Percentiles rank a stretch among this genome's conserved stretches.
Evolutionary conservation across 2,113 vertebrate species (phyloP).

Genomic region (Agapornis roseicollis): DNA sequence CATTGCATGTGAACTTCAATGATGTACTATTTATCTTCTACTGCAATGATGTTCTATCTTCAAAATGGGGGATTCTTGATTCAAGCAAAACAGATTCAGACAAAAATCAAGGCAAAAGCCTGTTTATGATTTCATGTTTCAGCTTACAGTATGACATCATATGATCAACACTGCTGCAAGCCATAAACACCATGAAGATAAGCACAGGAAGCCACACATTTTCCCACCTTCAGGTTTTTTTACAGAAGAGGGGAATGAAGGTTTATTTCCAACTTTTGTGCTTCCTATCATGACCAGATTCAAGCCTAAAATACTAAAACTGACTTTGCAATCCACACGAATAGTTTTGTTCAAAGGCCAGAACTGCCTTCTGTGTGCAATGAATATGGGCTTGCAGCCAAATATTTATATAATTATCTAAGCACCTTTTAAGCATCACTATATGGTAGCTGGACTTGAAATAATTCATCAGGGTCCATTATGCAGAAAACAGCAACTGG

Average conservation of each 20-base stretch:
- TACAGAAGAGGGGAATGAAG: neutral
- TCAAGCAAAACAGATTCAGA: neutral
- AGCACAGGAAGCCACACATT: neutral
- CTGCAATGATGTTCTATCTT: neutral
- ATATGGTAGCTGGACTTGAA: neutral
- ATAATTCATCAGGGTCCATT: neutral
- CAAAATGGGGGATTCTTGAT: neutral
- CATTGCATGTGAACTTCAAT: neutral
- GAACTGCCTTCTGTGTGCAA: neutral
- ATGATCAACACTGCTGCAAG: neutral
- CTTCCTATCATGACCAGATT: neutral
- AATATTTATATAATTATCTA: neutral
- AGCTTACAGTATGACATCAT: neutral
- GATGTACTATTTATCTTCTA: neutral
- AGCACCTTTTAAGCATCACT: neutral
- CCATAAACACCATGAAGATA: neutral
- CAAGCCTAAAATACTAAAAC: neutral
- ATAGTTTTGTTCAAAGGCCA: neutral
- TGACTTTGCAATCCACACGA: neutral
- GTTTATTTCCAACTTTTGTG: neutral
- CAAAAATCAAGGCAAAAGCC: neutral
- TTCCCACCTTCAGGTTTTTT: neutral
- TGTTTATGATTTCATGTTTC: neutral
- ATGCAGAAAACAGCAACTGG: neutral
- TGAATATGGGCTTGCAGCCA: neutral